Evolutionary conservation across 35 echinoderm and acorn worm genomes (phyloP).

Genomic region (Patiria miniata): DNA sequence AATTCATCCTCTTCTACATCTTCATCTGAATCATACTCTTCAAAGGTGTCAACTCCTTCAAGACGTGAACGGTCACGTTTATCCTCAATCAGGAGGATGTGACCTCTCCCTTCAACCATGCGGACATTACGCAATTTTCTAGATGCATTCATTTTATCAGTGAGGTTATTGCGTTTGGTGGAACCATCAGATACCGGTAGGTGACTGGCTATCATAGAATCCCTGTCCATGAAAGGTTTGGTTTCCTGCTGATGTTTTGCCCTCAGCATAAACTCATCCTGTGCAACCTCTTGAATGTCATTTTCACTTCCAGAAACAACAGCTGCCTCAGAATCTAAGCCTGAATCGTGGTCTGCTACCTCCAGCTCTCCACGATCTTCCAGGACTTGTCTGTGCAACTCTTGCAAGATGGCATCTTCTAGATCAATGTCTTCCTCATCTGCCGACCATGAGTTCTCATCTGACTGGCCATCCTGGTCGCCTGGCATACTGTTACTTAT

Average conservation of each 20-base stretch:
- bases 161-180: not conserved
- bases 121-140: constrained; percentile 36
- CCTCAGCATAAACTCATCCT: not conserved
- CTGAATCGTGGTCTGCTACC: not conserved
- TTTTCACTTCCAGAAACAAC: not conserved
- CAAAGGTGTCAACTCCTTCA: constrained; percentile 43
- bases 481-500: not conserved
- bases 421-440: constrained; percentile 76
- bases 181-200: not conserved
- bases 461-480: not conserved
- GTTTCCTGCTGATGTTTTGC: not conserved
- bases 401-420: constrained; percentile 70
- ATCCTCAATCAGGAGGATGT: constrained; percentile 39
- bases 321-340: not conserved
- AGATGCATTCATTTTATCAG: no score
- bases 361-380: constrained; percentile 38
- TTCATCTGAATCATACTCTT: constrained; percentile 78
- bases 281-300: not conserved
- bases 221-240: not conserved
- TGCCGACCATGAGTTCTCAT: constrained; percentile 36
- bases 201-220: not conserved
- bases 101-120: constrained; percentile 61
- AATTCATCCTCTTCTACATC: constrained; percentile 18
- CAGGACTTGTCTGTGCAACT: constrained; percentile 63
- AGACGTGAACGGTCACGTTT: constrained; percentile 47